phyloP scores from a whole-genome alignment of 2,888 invertebrate genomes.

The Tinea trinotella region DNA sequence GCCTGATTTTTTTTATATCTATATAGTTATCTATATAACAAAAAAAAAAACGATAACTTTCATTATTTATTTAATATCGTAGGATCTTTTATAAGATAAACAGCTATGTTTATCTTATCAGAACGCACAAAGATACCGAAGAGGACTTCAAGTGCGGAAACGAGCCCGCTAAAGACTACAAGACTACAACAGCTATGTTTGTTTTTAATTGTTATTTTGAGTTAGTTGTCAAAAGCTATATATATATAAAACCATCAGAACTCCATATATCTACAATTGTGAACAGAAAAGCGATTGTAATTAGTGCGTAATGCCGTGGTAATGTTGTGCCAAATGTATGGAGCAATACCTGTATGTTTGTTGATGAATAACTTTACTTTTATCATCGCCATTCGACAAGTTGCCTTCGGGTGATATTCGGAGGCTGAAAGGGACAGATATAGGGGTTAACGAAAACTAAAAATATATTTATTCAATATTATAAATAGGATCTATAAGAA shows the following conservation, averaged over 20 bases:
- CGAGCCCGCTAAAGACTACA: too few species aligned
- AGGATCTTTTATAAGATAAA: too few species aligned
- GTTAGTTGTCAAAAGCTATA: too few species aligned
- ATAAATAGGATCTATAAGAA: background rate
- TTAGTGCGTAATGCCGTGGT: background rate
- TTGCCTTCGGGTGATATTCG: conserved; percentile 73
- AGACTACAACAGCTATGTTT: too few species aligned
- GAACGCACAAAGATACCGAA: too few species aligned
- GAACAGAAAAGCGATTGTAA: background rate
- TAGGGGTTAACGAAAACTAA: conserved; percentile 16
- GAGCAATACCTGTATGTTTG: conserved; percentile 83
- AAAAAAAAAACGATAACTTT: too few species aligned
- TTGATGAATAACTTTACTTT: conserved; percentile 78
- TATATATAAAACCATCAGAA: background rate
- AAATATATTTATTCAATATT: background rate
- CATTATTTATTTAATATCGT: too few species aligned
- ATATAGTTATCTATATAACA: too few species aligned
- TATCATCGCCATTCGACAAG: conserved; percentile 77
- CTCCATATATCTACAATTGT: background rate
- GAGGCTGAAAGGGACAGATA: conserved; percentile 61
- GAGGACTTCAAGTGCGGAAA: too few species aligned
- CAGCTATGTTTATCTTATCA: too few species aligned
- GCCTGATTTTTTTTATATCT: too few species aligned
- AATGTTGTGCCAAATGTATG: conserved; percentile 9
- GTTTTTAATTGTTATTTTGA: too few species aligned